Evolutionary conservation across 2,888 invertebrate genomes (phyloP).

Genomic region (Embidobia sp.): DNA sequence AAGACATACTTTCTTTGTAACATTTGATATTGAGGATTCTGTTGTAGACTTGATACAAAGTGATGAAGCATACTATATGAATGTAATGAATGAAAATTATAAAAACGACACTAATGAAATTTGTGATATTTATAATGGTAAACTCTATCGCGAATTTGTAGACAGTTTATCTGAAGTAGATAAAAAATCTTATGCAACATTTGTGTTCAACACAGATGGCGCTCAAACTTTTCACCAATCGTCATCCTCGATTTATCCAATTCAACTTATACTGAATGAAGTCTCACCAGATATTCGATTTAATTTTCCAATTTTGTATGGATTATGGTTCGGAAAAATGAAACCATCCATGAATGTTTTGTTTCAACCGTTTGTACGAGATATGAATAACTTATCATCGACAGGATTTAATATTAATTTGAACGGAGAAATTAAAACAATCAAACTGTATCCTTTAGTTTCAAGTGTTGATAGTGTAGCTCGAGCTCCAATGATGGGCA

Average conservation of each 20-base stretch:
- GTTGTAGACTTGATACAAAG: conserved; percentile 29
- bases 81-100: conserved; percentile 22
- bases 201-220: conserved; percentile 50
- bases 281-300: conserved; percentile 35
- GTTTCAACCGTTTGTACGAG: conserved; percentile 12
- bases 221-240: conserved; percentile 46
- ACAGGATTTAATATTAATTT: conserved; percentile 28
- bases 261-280: conserved; percentile 47
- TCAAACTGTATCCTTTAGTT: conserved; percentile 39
- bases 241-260: conserved; percentile 36
- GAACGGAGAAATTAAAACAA: conserved; percentile 13
- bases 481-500: conserved; percentile 57
- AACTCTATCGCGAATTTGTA: conserved; percentile 44
- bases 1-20: conserved; percentile 34
- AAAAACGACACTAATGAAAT: conserved; percentile 5
- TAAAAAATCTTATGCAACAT: conserved; percentile 38
- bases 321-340: conserved; percentile 52
- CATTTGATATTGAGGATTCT: conserved; percentile 26
- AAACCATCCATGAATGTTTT: conserved; percentile 56
- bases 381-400: conserved; percentile 30
- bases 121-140: conserved; percentile 53
- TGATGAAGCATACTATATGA: conserved; percentile 35
- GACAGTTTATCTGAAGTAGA: conserved; percentile 29
- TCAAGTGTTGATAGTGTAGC: conserved; percentile 55
- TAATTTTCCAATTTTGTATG: conserved; percentile 32